Base-by-base conservation (phyloP, 2,888 invertebrate genomes). In the Molorchus minor region DNA sequence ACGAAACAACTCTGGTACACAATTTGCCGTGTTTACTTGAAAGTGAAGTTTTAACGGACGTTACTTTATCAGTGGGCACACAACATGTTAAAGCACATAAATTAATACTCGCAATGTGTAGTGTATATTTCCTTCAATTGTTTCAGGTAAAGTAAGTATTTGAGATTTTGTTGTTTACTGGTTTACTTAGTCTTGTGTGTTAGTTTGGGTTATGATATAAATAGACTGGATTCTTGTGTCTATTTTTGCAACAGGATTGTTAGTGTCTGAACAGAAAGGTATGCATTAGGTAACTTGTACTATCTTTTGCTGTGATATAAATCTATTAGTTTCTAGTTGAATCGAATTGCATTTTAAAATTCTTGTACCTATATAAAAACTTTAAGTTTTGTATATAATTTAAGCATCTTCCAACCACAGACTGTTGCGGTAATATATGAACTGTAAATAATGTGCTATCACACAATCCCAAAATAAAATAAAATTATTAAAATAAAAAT, bases 31-130 rank as follows among this genome's bases (percentile, higher is more conserved):
- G 89, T 67, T 85, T 93, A 75, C 83, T 93, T 69, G 90, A 90
- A 73, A 88, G 90, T 55, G 93, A 93, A 69, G 87, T 92, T 78
- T 84, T 94, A 72, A 91, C 93, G 54, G 94, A 94, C 80, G 93
- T 94, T 45, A 94, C 94, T 8, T 83, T 95, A 43, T 92, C 92
- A 65, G 94, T 94, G 3, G 92, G 90, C 70, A 92, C 93, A 16
- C 88, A 91, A 61, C 88, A 89, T n/a, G 83, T 95, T 67, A 89
- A 89, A 72, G 95, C 94, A 1, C 95, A 95, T 80, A 87, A 89
- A 73, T 87, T 95, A 49, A 91, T 95, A 47, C 83, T 95, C 56
- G 94, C 94, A 19, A 92, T 94, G 64, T 94, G 95, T 82, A 94
- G 94, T 81, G 89, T 90, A 69, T 95, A 95, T 82, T 95, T 95